Conservation (phyloP, 1,140 invertebrate genomes). For the Wasmannia auropunctata region DNA sequence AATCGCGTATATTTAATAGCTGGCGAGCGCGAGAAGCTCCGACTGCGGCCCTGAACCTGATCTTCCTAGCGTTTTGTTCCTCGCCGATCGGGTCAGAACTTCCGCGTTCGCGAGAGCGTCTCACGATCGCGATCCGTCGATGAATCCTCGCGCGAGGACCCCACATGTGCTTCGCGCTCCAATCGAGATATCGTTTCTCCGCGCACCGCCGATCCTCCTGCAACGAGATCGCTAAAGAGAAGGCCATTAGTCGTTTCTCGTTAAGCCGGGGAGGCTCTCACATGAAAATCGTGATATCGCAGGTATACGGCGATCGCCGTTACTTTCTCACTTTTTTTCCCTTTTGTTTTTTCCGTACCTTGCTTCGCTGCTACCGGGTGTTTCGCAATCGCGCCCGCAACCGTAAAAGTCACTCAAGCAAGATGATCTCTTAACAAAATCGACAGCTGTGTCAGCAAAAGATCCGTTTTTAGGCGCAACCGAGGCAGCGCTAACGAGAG, state of each 20-base stretch:
- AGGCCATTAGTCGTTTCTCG: conserved; percentile 55
- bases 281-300: conserved; percentile 46
- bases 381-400: conserved; percentile 12
- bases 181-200: conserved; percentile 15
- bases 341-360: not conserved
- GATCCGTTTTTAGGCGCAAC: not conserved
- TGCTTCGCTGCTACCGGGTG: not conserved
- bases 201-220: not conserved
- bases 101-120: conserved; percentile 64
- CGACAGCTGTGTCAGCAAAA: not conserved
- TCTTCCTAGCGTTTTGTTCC: not conserved
- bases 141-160: conserved; percentile 15
- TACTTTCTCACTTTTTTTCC: conserved; percentile 30
- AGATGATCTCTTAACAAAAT: not conserved
- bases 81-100: conserved; percentile 41
- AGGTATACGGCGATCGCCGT: not conserved
- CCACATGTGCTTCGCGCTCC: not conserved
- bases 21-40: too few relatives aligned
- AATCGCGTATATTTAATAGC: not conserved
- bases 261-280: conserved; percentile 17
- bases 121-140: conserved; percentile 60
- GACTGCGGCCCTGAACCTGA: conserved; percentile 8
- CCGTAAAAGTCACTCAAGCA: conserved; percentile 1
- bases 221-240: conserved; percentile 25
- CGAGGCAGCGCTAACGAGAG: not conserved